These are phyloP conservation scores for Babyrousa celebensis DNA, from an alignment of 2,797 vertebrate species.

Conservation along the genomic window DNA sequence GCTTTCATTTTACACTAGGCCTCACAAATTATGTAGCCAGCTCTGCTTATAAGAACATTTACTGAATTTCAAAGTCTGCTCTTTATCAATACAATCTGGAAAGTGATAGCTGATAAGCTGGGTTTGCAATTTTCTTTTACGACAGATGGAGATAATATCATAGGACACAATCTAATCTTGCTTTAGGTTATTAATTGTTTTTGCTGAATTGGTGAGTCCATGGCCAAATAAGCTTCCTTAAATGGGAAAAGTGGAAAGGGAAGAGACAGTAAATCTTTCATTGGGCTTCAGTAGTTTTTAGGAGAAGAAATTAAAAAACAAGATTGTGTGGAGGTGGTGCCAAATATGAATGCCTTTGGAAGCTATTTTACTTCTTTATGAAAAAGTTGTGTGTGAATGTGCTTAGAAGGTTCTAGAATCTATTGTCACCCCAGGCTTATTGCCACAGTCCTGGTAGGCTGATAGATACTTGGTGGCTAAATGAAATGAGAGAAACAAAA, in stretches of 20 bases:
- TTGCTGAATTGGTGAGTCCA: slow-evolving; percentile 24
- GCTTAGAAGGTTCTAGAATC: background rate
- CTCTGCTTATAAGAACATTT: slow-evolving; percentile 5
- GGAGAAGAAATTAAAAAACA: slow-evolving; percentile 60
- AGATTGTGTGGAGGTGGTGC: background rate
- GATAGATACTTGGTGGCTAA: background rate
- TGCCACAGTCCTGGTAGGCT: background rate
- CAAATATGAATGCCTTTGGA: background rate
- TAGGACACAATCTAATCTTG: slow-evolving; percentile 46
- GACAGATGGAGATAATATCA: slow-evolving; percentile 48
- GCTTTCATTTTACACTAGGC: background rate
- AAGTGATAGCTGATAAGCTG: slow-evolving; percentile 51
- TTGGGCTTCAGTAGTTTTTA: slow-evolving; percentile 30
- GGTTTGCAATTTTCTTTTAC: slow-evolving; percentile 74
- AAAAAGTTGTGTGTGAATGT: background rate
- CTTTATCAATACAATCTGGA: slow-evolving; percentile 24
- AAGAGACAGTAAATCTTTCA: background rate
- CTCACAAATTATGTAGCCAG: background rate
- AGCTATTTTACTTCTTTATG: background rate
- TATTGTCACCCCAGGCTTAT: background rate
- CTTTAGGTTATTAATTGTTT: slow-evolving; percentile 67
- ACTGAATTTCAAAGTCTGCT: slow-evolving; percentile 2
- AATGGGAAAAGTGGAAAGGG: background rate
- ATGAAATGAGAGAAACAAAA: background rate
- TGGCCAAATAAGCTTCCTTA: slow-evolving; percentile 29